phyloP scores from a whole-genome alignment of 2,113 vertebrate genomes.

The Loxodonta africana region DNA sequence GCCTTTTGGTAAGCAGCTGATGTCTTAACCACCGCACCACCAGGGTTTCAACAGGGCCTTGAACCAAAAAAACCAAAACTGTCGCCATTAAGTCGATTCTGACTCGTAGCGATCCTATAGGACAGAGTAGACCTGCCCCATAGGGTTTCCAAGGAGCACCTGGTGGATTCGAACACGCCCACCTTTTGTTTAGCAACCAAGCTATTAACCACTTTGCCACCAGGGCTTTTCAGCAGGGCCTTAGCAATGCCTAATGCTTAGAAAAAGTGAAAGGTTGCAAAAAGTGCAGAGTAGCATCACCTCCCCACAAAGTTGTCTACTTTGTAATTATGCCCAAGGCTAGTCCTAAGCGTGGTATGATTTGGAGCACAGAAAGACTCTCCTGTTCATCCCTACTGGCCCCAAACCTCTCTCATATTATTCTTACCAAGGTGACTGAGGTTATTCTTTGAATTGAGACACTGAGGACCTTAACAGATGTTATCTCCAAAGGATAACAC shows the following conservation, averaged over 20 bases:
- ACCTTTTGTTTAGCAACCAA: too few species aligned
- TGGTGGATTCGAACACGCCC: too few species aligned
- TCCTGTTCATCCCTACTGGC: not conserved
- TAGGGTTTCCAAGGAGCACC: too few species aligned
- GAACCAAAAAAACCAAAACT: too few species aligned
- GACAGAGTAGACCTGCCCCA: too few species aligned
- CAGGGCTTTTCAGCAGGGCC: not conserved
- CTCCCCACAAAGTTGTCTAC: not conserved
- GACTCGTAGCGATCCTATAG: too few species aligned
- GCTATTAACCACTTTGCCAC: too few species aligned
- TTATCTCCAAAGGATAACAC: not conserved
- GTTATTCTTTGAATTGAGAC: not conserved
- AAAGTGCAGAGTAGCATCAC: not conserved
- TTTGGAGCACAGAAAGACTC: not conserved
- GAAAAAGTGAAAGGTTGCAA: not conserved
- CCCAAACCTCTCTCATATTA: not conserved
- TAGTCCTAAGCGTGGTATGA: too few species aligned
- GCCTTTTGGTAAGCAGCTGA: not conserved
- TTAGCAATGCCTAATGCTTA: not conserved
- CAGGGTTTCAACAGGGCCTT: not conserved
- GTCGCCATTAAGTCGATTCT: too few species aligned
- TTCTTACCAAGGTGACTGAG: not conserved
- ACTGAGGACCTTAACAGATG: not conserved
- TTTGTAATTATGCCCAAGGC: not conserved
- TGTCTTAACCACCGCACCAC: not conserved